Percentiles rank a stretch among this genome's conserved stretches.
Conservation (phyloP, 2,888 invertebrate species). For the Monochamus alternatus region DNA sequence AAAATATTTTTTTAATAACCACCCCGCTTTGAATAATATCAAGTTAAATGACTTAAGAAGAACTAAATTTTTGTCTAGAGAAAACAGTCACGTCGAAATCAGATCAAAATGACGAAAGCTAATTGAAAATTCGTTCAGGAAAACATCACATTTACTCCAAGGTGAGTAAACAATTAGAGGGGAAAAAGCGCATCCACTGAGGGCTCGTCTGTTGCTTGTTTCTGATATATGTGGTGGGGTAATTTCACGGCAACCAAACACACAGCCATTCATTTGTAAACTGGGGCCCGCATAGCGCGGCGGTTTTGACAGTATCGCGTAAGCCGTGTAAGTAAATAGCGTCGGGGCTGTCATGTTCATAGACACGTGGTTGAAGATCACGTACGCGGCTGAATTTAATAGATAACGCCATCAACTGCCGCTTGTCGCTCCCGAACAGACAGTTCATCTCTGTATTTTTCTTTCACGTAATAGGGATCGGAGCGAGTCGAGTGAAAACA, state of each 20-base stretch:
- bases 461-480: conserved; percentile 11
- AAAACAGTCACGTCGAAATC: too few relatives aligned
- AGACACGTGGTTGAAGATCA: conserved; percentile 46
- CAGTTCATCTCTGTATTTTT: conserved; percentile 25
- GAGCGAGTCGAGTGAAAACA: not conserved
- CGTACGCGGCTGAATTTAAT: conserved; percentile 49
- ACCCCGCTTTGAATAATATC: too few relatives aligned
- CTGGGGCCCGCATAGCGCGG: conserved; percentile 41
- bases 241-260: conserved; percentile 19
- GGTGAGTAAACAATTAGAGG: too few relatives aligned
- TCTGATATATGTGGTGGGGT: not conserved
- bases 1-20: too few relatives aligned
- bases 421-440: conserved; percentile 46
- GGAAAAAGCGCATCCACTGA: not conserved
- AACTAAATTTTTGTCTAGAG: too few relatives aligned
- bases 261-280: conserved; percentile 26
- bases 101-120: too few relatives aligned
- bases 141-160: too few relatives aligned
- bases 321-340: conserved; percentile 46
- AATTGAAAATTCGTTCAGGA: too few relatives aligned
- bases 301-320: conserved; percentile 54
- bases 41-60: too few relatives aligned
- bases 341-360: conserved; percentile 39
- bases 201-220: conserved; percentile 1
- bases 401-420: conserved; percentile 46